These are phyloP conservation scores for Platycheirus albimanus DNA, from an alignment of 2,888 invertebrate species.

Conservation along the genomic window DNA sequence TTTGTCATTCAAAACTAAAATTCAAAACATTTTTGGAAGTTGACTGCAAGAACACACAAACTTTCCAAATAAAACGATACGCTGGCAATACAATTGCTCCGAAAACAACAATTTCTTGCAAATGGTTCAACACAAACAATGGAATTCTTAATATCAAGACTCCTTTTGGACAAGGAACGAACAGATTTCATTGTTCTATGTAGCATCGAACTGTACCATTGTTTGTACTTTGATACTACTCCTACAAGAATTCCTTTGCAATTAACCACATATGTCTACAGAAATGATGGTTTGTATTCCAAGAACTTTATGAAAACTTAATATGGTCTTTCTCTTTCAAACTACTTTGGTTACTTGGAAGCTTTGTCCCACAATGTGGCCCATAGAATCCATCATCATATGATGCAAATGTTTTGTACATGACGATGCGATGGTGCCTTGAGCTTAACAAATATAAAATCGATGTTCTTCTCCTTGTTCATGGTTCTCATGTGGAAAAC, in stretches of 20 bases:
- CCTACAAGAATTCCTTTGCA: background rate
- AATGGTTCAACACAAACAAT: background rate
- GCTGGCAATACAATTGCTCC: background rate
- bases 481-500: background rate
- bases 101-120: background rate
- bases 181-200: conserved; percentile 4
- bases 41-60: background rate
- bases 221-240: background rate
- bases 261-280: conserved; percentile 6
- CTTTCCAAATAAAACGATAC: background rate
- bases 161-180: background rate
- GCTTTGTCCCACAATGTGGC: background rate
- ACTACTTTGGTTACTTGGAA: background rate
- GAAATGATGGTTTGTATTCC: background rate
- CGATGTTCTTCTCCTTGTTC: background rate
- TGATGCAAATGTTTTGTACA: too few relatives aligned
- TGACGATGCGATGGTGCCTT: background rate
- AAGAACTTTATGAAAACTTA: background rate
- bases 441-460: background rate
- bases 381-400: background rate
- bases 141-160: background rate
- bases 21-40: background rate
- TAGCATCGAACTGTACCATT: background rate
- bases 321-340: background rate
- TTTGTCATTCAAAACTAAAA: too few relatives aligned